Evolutionary conservation across 2,113 vertebrate species (phyloP).

Genomic region (Alectura lathami): DNA sequence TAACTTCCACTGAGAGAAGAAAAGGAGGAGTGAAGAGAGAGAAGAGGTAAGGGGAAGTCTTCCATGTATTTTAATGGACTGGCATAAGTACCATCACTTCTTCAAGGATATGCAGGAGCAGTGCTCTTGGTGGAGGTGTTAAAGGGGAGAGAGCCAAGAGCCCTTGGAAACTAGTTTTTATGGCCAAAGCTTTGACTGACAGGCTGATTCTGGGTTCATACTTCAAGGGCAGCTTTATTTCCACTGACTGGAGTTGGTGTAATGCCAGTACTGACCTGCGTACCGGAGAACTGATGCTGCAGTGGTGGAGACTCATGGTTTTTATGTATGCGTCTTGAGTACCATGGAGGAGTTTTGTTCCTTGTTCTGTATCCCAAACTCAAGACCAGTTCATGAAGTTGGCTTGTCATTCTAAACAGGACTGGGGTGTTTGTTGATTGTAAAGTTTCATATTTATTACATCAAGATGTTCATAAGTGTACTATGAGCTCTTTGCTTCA

Average conservation of each 20-base stretch:
- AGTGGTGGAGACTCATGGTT: background rate
- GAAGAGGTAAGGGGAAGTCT: constrained; percentile 50
- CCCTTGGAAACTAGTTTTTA: background rate
- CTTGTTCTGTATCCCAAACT: background rate
- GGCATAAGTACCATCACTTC: background rate
- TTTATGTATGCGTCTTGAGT: background rate
- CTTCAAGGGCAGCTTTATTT: background rate
- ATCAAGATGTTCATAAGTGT: background rate
- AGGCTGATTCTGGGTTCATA: background rate
- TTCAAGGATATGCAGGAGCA: background rate
- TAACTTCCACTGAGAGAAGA: constrained; percentile 60
- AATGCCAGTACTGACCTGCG: background rate
- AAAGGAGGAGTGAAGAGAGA: constrained; percentile 58
- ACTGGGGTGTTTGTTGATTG: background rate
- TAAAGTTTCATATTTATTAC: background rate
- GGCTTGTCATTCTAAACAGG: fast-evolving
- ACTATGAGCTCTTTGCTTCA: background rate
- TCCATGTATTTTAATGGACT: background rate
- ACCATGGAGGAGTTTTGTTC: background rate
- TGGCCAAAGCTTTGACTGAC: background rate
- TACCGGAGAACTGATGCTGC: background rate
- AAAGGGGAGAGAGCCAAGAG: background rate
- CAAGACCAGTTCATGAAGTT: background rate
- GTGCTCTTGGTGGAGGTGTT: background rate
- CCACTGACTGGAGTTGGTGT: background rate